A percentile compares a stretch with the other conserved stretches of the same genome.
Conservation (phyloP, 1,140 invertebrate species). For the Phymorhynchus buccinoides region DNA sequence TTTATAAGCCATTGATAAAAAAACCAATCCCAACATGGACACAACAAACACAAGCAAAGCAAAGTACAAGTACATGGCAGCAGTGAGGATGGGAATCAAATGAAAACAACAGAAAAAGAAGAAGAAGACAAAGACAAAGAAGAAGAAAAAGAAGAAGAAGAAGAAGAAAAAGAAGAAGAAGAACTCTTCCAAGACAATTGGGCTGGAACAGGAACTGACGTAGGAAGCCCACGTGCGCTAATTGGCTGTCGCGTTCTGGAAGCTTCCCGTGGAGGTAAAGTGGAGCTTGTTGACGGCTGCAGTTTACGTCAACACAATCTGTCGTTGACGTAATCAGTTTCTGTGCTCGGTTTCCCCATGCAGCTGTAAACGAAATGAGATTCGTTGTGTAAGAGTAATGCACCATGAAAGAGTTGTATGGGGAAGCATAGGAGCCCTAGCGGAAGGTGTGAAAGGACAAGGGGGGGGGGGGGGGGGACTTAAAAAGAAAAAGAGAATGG, state of each 20-base stretch:
- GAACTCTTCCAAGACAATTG: not conserved
- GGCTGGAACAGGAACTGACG: not conserved
- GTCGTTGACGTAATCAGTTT: slow-evolving; percentile 7
- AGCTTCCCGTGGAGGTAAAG: not conserved
- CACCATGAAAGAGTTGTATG: not conserved
- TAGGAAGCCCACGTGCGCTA: not conserved
- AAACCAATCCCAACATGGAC: too few species aligned
- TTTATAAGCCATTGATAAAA: too few species aligned
- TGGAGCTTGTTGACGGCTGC: not conserved
- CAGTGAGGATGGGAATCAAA: too few species aligned
- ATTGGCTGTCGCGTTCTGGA: not conserved
- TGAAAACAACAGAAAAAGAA: too few species aligned
- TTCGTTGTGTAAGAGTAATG: not conserved
- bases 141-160: too few species aligned
- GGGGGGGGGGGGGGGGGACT: not conserved
- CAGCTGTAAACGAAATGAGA: not conserved
- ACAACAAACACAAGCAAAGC: too few species aligned
- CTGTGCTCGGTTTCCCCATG: not conserved
- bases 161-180: not conserved
- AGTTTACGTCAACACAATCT: not conserved
- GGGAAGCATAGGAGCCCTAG: not conserved
- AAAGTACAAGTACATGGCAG: too few species aligned
- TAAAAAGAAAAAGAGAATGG: too few species aligned
- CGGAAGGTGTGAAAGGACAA: not conserved
- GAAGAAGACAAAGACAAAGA: too few species aligned